Percentiles rank a stretch among this genome's conserved stretches.
Conservation (phyloP, 2,113 vertebrate species). For the Rhabdomys dilectus region DNA sequence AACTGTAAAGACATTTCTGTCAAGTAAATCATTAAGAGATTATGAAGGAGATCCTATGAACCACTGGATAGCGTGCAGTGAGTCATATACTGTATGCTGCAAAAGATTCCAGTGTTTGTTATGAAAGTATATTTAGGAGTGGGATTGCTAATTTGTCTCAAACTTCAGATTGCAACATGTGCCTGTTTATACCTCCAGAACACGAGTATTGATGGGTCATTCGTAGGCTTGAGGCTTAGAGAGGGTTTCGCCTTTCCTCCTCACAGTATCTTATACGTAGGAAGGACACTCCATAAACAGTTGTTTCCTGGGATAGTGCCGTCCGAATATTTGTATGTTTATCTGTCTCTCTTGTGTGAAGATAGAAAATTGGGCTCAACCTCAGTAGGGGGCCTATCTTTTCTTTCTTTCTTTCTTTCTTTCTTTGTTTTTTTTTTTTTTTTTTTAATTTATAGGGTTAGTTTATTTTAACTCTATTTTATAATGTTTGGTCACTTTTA, state of each 20-base stretch:
- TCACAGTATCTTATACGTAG: not conserved
- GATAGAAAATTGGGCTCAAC: constrained; percentile 33
- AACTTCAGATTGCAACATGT: not conserved
- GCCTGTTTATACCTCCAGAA: not conserved
- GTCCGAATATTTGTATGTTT: not conserved
- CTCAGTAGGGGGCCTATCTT: not conserved
- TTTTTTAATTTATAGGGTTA: no score
- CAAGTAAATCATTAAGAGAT: not conserved
- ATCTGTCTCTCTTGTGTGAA: constrained; percentile 9
- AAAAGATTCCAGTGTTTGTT: constrained; percentile 31
- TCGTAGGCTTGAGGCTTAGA: not conserved
- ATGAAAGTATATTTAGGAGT: constrained; percentile 14
- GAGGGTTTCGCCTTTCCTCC: constrained; percentile 17
- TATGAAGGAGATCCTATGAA: not conserved
- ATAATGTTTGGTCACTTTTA: no score
- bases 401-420: no score
- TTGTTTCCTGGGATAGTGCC: not conserved
- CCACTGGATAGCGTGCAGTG: not conserved
- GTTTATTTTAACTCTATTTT: no score
- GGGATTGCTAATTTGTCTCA: constrained; percentile 32
- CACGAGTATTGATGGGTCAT: not conserved
- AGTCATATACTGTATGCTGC: not conserved
- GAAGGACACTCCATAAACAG: not conserved
- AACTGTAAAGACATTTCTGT: not conserved
- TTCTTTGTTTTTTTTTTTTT: no score